Evolutionary conservation across 2,797 vertebrate genomes (phyloP), one percentile per base, ranked within the genome.

Genomic region (Sphenodon punctatus): DNA sequence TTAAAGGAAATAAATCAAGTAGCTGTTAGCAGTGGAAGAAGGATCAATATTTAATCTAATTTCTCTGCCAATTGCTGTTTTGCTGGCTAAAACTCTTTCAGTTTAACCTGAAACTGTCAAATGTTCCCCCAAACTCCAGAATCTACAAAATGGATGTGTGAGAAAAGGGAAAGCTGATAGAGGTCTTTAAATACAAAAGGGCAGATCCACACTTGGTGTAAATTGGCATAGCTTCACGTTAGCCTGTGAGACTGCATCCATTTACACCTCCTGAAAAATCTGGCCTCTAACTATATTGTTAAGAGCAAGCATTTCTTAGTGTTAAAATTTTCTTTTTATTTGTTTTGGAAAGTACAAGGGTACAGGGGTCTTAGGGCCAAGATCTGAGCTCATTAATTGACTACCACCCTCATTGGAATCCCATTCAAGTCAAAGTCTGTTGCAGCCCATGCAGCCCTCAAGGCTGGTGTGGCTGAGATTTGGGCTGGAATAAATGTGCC

Each of bases 1-100:
- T 39, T 68, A 20, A 70, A 64, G 66, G 64, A 81, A 75, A 10
- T 67, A 72, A 48, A 80, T 72, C 56, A 55, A 75, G 55, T 79
- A 51, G 73, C 46, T 64, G 49, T 59, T 80, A 68, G 78, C 80
- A 4, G 2, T 32, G 43, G 43, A 36, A n/a, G n/a, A n/a, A n/a
- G 60, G 56, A 89, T 86, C 68, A 41, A 88, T 90, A 87, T 86
- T 90, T 89, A 91, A 87, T 73, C 85, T 86, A 46, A 67, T 67
- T 83, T 67, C 82, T 79, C 75, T 80, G 72, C 55, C 22, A 7
- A 59, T 75, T 63, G 20, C 53, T 84, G 20, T 77, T 93, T 41
- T 71, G 64, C 70, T 94, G 78, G 6, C 79, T 82, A 51, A 63
- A 87, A 75, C 43, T 51, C 84, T 89, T 89, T 91, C 68, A 53